These are phyloP conservation scores for Neoascia interrupta DNA, from an alignment of 2,888 invertebrate genomes.

Conservation along the genomic window DNA sequence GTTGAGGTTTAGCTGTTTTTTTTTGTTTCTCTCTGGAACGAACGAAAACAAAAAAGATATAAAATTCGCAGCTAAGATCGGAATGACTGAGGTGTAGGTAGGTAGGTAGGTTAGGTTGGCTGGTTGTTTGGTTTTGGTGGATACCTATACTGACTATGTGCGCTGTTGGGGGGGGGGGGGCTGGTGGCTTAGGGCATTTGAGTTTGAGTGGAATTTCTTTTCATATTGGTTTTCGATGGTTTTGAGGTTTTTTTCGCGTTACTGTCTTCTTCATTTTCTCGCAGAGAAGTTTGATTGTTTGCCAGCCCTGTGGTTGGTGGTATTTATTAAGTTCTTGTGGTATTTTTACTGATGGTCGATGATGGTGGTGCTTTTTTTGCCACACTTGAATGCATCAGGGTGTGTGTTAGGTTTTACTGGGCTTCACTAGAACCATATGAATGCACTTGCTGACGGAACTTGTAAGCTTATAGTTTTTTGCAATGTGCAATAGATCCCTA, in stretches of 20 bases:
- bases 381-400: background rate
- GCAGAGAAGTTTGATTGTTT: constrained; percentile 1
- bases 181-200: constrained; percentile 39
- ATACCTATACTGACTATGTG: constrained; percentile 17
- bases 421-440: background rate
- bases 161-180: too few species aligned
- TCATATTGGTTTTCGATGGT: constrained; percentile 4
- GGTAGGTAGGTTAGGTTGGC: constrained; percentile 30
- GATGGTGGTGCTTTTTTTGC: constrained; percentile 19
- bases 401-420: background rate
- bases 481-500: too few species aligned
- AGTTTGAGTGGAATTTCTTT: constrained; percentile 56
- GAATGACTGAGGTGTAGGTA: constrained; percentile 48
- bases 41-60: constrained; percentile 47
- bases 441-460: background rate
- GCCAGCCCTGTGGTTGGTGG: background rate
- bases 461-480: background rate
- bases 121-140: constrained; percentile 16
- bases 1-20: constrained; percentile 60
- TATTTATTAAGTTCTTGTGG: constrained; percentile 58
- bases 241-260: constrained; percentile 19
- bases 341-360: constrained; percentile 35
- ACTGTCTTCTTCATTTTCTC: constrained; percentile 28
- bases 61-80: constrained; percentile 67
- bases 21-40: constrained; percentile 49